Conservation (phyloP, 1,140 invertebrate genomes). For the Drosophila fuyamai region DNA sequence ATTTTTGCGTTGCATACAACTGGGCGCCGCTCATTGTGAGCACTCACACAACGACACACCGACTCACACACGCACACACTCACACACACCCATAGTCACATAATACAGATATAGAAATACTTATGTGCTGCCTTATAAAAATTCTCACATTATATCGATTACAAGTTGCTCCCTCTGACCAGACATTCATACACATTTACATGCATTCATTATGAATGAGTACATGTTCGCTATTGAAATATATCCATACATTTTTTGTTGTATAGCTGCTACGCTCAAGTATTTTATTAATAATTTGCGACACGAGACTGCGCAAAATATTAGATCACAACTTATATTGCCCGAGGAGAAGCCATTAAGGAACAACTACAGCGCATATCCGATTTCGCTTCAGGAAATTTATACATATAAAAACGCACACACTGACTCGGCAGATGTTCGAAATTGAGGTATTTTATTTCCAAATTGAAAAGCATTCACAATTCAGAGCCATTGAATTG, state of each 20-base stretch:
- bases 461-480: background rate
- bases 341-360: constrained; percentile 1
- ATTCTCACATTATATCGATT: constrained; percentile 39
- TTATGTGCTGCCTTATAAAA: constrained; percentile 15
- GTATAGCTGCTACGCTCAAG: constrained; percentile 7
- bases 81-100: background rate
- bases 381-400: background rate
- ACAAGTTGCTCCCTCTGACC: constrained; percentile 86
- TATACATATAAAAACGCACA: background rate
- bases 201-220: constrained; percentile 28
- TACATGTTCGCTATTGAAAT: background rate
- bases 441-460: background rate
- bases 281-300: constrained; percentile 39
- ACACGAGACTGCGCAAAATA: background rate
- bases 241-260: constrained; percentile 24
- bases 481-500: no score
- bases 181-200: constrained; percentile 11
- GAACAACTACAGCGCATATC: constrained; percentile 3
- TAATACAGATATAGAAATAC: constrained; percentile 16
- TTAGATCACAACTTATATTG: constrained; percentile 7
- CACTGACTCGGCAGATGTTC: background rate
- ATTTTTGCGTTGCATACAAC: constrained; percentile 61
- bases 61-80: background rate
- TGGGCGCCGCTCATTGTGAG: constrained; percentile 36
- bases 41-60: constrained; percentile 1